Evolutionary conservation across 2,113 vertebrate genomes (phyloP).

Genomic region (Cyprinodon brontotheroides): DNA sequence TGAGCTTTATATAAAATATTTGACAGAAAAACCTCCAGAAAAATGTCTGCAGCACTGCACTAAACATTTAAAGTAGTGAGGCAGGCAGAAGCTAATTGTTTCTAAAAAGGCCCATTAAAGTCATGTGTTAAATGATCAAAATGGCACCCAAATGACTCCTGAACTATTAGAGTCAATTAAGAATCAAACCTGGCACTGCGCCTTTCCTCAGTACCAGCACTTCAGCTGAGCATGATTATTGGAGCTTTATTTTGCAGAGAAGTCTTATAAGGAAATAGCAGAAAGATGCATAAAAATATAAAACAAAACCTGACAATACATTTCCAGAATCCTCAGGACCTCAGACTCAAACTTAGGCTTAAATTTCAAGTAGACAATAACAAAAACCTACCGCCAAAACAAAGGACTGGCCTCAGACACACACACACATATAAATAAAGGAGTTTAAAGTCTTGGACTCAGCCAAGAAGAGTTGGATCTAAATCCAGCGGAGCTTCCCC

Average conservation of each 20-base stretch:
- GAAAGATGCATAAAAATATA: not conserved
- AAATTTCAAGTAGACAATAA: not conserved
- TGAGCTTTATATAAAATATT: not conserved
- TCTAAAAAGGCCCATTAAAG: not conserved
- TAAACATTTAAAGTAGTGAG: not conserved
- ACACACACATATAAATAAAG: not conserved
- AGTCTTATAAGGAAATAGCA: not conserved
- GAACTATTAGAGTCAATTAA: not conserved
- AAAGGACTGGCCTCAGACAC: not conserved
- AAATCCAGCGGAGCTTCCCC: not conserved
- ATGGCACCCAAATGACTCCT: not conserved
- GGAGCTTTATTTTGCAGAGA: not conserved
- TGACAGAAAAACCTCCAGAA: not conserved
- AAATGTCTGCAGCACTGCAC: not conserved
- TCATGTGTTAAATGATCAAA: not conserved
- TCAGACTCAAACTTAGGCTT: not conserved
- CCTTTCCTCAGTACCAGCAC: not conserved
- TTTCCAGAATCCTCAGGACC: not conserved
- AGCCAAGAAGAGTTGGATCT: not conserved
- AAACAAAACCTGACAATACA: not conserved
- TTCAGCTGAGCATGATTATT: not conserved
- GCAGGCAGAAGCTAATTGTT: not conserved
- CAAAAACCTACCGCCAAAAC: not conserved
- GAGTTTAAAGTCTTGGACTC: not conserved
- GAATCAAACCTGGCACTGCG: not conserved